phyloP scores from a whole-genome alignment of 2,113 vertebrate genomes.

The Cepphus grylle region DNA sequence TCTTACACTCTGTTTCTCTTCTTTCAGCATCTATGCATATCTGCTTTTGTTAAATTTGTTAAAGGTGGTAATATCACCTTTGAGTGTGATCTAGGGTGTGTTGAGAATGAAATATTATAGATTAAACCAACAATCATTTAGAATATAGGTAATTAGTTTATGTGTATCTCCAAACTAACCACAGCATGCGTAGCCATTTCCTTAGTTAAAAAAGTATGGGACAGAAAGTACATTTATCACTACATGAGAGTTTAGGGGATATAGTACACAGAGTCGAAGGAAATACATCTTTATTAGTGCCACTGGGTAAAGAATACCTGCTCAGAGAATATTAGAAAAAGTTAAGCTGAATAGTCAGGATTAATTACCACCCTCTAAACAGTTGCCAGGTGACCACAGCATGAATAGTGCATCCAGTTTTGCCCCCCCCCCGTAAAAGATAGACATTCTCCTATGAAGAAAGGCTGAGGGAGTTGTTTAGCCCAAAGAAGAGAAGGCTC shows the following conservation, averaged over 20 bases:
- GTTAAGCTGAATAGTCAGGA: background rate
- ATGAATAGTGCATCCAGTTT: background rate
- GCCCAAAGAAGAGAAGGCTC: background rate
- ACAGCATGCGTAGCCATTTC: background rate
- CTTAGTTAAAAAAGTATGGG: background rate
- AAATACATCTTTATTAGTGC: background rate
- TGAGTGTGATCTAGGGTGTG: background rate
- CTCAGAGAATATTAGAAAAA: background rate
- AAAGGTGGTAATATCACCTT: background rate
- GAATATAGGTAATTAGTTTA: background rate
- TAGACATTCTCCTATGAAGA: background rate
- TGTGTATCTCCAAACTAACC: background rate
- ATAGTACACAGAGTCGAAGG: background rate
- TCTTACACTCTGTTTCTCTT: background rate
- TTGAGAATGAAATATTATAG: background rate
- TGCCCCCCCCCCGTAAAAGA: accelerated
- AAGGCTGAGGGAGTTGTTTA: background rate
- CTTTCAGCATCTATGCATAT: background rate
- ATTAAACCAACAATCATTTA: background rate
- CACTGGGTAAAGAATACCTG: background rate
- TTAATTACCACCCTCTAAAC: background rate
- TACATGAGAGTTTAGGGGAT: background rate
- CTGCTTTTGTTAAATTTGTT: background rate
- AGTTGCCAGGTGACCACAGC: background rate
- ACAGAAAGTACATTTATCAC: background rate